These are phyloP conservation scores for Limnothrissa miodon DNA, from an alignment of 2,113 vertebrate species.

Conservation along the genomic window DNA sequence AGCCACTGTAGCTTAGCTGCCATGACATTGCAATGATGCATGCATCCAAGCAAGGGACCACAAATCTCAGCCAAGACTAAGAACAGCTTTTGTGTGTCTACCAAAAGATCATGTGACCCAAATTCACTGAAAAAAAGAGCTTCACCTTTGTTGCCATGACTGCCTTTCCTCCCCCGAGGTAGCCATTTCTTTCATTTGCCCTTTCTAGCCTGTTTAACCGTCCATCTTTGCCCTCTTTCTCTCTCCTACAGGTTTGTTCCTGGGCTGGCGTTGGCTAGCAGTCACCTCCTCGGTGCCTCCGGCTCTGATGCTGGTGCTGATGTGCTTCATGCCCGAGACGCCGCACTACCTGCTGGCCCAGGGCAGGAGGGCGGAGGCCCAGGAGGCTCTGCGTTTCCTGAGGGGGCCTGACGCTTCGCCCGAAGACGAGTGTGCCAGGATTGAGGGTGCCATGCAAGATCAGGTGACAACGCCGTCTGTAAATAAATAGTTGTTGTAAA, in stretches of 20 bases:
- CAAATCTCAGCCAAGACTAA: neutral
- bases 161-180: neutral
- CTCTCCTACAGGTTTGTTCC: conserved; percentile 64
- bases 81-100: neutral
- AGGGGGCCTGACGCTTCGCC: conserved; percentile 75
- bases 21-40: neutral
- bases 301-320: conserved; percentile 77
- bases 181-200: neutral
- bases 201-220: neutral
- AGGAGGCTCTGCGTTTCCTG: conserved; percentile 79
- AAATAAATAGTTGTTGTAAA: neutral
- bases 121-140: neutral
- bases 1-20: neutral
- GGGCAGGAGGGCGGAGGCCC: conserved; percentile 75
- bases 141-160: neutral
- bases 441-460: conserved; percentile 62
- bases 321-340: conserved; percentile 91
- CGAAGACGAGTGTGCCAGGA: conserved; percentile 77
- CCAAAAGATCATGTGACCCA: neutral
- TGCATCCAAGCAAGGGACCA: neutral
- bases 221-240: neutral
- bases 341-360: conserved; percentile 80
- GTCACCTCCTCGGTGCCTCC: conserved; percentile 79
- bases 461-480: conserved; percentile 68
- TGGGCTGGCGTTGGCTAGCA: conserved; percentile 90